Evolutionary conservation across 2,797 vertebrate genomes (phyloP).

Genomic region (Sciurus vulgaris): DNA sequence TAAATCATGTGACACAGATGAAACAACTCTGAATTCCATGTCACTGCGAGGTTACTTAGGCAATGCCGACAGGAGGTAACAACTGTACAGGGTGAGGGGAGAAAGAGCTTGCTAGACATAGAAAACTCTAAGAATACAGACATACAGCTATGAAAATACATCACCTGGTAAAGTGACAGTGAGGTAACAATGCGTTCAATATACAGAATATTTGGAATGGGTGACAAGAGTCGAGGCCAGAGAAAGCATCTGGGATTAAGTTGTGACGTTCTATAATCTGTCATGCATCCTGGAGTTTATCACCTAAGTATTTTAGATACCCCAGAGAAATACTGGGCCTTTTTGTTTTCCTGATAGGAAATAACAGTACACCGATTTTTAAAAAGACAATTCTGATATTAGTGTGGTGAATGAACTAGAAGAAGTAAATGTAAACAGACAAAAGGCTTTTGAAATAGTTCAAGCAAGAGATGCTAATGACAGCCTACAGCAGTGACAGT

Average conservation of each 20-base stretch:
- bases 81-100: background rate
- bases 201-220: background rate
- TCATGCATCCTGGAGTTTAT: background rate
- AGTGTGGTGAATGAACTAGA: background rate
- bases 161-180: background rate
- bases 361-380: background rate
- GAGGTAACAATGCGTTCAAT: background rate
- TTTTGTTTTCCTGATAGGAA: background rate
- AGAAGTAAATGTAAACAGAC: background rate
- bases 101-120: background rate
- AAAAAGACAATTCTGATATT: background rate
- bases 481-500: background rate
- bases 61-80: background rate
- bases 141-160: background rate
- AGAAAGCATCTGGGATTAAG: background rate
- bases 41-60: background rate
- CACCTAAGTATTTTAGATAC: background rate
- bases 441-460: background rate
- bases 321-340: background rate
- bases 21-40: background rate
- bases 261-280: background rate
- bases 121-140: background rate
- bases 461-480: background rate
- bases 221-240: background rate
- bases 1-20: background rate